Evolutionary conservation across 2,888 invertebrate species (phyloP).

Genomic region (Escarpia spicata): DNA sequence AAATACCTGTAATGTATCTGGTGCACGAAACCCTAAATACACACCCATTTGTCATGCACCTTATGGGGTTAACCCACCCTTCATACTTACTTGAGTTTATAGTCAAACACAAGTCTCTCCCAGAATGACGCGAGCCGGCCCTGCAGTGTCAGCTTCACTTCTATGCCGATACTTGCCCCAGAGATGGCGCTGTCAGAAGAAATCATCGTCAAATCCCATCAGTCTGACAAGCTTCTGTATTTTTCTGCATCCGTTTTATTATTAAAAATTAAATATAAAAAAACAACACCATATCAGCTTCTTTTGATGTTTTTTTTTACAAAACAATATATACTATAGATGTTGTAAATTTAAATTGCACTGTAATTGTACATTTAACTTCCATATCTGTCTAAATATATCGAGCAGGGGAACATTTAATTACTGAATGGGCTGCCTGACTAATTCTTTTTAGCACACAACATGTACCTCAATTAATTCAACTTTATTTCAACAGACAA

Average conservation of each 20-base stretch:
- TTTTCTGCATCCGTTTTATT: neutral
- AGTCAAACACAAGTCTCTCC: constrained; percentile 53
- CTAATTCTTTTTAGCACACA: neutral
- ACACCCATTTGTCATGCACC: no score
- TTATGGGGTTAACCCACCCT: no score
- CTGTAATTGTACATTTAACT: neutral
- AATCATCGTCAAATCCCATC: neutral
- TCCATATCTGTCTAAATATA: neutral
- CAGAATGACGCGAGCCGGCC: constrained; percentile 48
- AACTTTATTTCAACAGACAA: no score
- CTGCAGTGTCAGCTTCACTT: constrained; percentile 40
- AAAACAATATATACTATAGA: neutral
- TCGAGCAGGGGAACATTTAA: neutral
- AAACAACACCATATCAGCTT: neutral
- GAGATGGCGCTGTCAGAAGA: constrained; percentile 53
- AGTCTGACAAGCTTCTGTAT: neutral
- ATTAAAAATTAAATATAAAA: neutral
- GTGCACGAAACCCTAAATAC: no score
- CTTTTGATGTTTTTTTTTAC: neutral
- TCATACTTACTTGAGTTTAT: constrained; percentile 45
- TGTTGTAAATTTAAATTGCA: neutral
- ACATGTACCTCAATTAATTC: neutral
- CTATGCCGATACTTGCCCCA: constrained; percentile 49
- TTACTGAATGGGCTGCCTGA: neutral
- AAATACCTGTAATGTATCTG: no score